Evolutionary conservation across 2,113 vertebrate genomes (phyloP).

Genomic region (Rostratula benghalensis): DNA sequence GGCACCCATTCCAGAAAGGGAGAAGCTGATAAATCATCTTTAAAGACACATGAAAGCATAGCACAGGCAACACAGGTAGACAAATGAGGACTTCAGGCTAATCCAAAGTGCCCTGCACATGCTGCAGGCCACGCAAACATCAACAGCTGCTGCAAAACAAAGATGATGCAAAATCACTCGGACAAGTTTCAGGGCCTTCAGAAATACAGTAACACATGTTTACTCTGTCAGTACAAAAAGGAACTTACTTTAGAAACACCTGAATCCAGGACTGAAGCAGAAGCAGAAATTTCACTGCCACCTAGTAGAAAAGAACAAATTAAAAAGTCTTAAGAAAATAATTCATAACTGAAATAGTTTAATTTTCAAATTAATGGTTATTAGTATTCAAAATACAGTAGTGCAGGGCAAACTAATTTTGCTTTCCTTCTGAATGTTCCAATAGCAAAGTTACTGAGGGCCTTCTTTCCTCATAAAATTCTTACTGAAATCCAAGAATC

Average conservation of each 20-base stretch:
- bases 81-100: not conserved
- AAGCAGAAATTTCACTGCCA: constrained; percentile 19
- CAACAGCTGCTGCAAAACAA: not conserved
- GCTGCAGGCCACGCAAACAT: not conserved
- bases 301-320: constrained; percentile 58
- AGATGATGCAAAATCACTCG: not conserved
- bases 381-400: not conserved
- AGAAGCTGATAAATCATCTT: not conserved
- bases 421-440: not conserved
- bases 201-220: not conserved
- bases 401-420: not conserved
- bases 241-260: constrained; percentile 74
- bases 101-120: not conserved
- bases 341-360: not conserved
- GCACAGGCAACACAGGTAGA: not conserved
- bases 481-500: not conserved
- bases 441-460: not conserved
- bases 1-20: not conserved
- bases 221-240: not conserved
- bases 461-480: not conserved
- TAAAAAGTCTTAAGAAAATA: not conserved
- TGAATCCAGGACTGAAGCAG: constrained; percentile 33
- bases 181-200: not conserved
- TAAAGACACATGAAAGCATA: not conserved
- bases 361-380: not conserved